Evolutionary conservation across 2,797 vertebrate genomes (phyloP), one percentile per base, ranked within the genome.

Genomic region (Alosa sapidissima): DNA sequence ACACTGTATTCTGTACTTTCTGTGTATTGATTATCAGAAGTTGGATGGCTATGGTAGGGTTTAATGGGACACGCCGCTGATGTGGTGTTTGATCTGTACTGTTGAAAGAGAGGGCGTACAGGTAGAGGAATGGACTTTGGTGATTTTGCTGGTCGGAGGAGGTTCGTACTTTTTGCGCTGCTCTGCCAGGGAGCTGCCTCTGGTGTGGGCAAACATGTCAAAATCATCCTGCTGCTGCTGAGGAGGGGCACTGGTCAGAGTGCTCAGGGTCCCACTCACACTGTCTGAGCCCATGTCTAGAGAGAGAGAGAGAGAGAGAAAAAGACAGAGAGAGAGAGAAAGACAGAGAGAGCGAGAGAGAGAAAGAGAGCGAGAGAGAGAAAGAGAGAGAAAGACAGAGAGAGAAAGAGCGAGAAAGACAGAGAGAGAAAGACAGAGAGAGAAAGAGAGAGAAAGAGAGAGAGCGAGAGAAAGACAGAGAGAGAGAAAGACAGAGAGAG

Each of bases 201-300:
- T 96, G 16, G 97, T 98, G 92, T 99, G 98, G 60, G 98, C 96
- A 85, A 99, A 99, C 97, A 97, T 97, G 95, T 98, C 97, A 36
- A 99, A 99, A 93, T 98, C 96, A 0, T 99, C 97, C 21, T 24
- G 58, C 58, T 41, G 91, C 47, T 89, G 91, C 85, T 93, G 93
- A 85, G 95, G 93, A 49, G 92, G 95, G 82, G 94, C 92, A 89
- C 92, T 91, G 3, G 96, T 93, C 16, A 97, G 94, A 28, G 97
- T 94, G 81, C 96, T 95, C 89, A 97, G 94, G 2, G 97, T 97
- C 9, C 97, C 93, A 6, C 95, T 97, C 87, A 96, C 95, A 0
- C 94, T 97, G 86, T 96, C 96, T 7, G 96, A 91, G 11, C 96
- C 95, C 85, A 99, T 91, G 88, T 98, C 98, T 99, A 91, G 47